These are phyloP conservation scores for Quadriops clusia DNA, from an alignment of 2,888 invertebrate genomes.

Conservation along the genomic window DNA sequence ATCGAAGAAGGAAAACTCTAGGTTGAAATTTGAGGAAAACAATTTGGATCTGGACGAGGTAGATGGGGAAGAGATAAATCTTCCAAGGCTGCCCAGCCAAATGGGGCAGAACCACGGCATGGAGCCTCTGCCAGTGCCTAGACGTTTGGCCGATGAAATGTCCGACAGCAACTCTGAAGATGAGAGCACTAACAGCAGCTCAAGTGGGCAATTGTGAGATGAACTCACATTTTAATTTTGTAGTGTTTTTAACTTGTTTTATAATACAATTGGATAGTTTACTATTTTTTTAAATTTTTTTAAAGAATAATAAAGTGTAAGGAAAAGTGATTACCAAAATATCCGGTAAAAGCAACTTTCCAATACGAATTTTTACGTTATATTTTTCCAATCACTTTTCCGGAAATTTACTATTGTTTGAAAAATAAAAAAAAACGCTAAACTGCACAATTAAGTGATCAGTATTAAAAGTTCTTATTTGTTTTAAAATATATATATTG, in stretches of 20 bases:
- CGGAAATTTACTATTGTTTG: no score
- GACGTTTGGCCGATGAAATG: conserved; percentile 58
- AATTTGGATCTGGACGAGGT: conserved; percentile 22
- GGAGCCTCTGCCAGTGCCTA: conserved; percentile 37
- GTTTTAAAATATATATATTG: no score
- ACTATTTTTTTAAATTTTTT: conserved; percentile 1
- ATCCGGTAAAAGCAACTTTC: no score
- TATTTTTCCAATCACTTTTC: no score
- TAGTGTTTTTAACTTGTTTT: conserved; percentile 11
- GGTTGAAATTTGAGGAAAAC: conserved; percentile 11
- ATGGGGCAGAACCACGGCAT: conserved; percentile 27
- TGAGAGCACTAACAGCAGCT: conserved; percentile 41
- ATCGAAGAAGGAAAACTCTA: no score
- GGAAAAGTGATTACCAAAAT: no score
- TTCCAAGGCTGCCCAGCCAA: conserved; percentile 34
- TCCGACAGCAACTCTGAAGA: conserved; percentile 52
- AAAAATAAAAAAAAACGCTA: no score
- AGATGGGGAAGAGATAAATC: conserved; percentile 24
- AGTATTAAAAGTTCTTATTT: no score
- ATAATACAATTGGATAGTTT: conserved; percentile 1
- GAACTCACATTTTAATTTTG: conserved; percentile 22
- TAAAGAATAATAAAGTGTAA: conserved; percentile 10
- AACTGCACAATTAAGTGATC: no score
- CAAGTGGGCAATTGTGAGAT: conserved; percentile 28
- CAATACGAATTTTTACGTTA: no score